phyloP scores from a whole-genome alignment of 2,888 invertebrate species.

The Leucophenga maculata region DNA sequence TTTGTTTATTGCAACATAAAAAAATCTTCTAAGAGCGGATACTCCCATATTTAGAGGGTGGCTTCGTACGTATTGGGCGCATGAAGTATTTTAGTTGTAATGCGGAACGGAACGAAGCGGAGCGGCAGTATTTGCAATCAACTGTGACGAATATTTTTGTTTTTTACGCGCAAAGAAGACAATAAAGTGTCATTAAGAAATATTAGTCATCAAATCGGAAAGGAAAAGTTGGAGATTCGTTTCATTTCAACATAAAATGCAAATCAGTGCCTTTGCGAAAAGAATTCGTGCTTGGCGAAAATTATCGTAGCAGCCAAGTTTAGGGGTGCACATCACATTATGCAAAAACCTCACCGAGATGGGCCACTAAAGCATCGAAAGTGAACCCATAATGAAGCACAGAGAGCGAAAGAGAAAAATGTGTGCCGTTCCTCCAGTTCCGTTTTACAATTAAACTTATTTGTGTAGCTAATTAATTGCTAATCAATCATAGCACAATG shows the following conservation, averaged over 20 bases:
- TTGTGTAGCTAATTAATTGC: slow-evolving; percentile 71
- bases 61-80: slow-evolving; percentile 20
- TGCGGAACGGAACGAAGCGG: too few species aligned
- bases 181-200: slow-evolving; percentile 56
- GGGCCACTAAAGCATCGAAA: neutral
- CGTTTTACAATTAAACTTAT: slow-evolving; percentile 65
- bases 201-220: slow-evolving; percentile 36
- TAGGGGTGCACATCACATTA: neutral
- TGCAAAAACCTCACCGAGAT: neutral
- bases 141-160: slow-evolving; percentile 59
- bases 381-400: too few species aligned
- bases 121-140: slow-evolving; percentile 37
- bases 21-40: neutral
- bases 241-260: slow-evolving; percentile 61
- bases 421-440: neutral
- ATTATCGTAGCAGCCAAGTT: neutral
- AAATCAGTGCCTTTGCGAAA: slow-evolving; percentile 35
- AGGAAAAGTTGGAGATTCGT: slow-evolving; percentile 53
- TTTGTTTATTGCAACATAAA: neutral
- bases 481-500: slow-evolving; percentile 66
- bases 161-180: slow-evolving; percentile 28
- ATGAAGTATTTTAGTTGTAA: too few species aligned
- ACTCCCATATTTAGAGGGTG: slow-evolving; percentile 44
- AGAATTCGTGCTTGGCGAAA: neutral
- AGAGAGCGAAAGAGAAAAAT: too few species aligned